Evolutionary conservation across 2,888 invertebrate species (phyloP).

Genomic region (Campaea margaritaria): DNA sequence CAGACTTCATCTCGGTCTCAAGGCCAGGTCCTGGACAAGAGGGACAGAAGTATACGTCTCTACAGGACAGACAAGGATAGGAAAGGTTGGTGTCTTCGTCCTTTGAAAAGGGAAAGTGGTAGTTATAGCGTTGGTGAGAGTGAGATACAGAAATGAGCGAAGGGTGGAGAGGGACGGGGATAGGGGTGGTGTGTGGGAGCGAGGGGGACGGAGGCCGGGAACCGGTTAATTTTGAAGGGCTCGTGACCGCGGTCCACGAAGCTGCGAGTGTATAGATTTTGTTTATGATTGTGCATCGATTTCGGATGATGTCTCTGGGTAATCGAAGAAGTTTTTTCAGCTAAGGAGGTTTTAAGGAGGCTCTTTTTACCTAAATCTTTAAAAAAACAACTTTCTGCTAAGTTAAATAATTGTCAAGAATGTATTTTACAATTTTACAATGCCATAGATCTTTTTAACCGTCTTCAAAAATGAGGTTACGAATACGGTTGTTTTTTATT

Average conservation of each 20-base stretch:
- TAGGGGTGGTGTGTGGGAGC: constrained; percentile 46
- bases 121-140: constrained; percentile 76
- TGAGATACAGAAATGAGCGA: constrained; percentile 82
- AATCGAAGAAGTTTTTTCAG: no score
- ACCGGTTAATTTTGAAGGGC: constrained; percentile 85
- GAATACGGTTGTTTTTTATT: no score
- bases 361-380: background rate
- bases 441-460: no score
- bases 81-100: constrained; percentile 74
- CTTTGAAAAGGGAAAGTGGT: constrained; percentile 85
- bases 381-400: no score
- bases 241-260: constrained; percentile 72
- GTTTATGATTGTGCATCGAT: constrained; percentile 75
- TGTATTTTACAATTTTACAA: no score
- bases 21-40: constrained; percentile 79
- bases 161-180: constrained; percentile 65
- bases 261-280: constrained; percentile 62
- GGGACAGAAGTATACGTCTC: constrained; percentile 49
- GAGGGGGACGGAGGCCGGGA: constrained; percentile 62
- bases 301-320: constrained; percentile 56
- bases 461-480: no score
- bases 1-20: constrained; percentile 76
- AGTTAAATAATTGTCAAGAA: no score
- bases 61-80: constrained; percentile 49
- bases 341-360: background rate